Evolutionary conservation across 2,888 invertebrate genomes (phyloP).

Genomic region (Watsonalla cultraria): DNA sequence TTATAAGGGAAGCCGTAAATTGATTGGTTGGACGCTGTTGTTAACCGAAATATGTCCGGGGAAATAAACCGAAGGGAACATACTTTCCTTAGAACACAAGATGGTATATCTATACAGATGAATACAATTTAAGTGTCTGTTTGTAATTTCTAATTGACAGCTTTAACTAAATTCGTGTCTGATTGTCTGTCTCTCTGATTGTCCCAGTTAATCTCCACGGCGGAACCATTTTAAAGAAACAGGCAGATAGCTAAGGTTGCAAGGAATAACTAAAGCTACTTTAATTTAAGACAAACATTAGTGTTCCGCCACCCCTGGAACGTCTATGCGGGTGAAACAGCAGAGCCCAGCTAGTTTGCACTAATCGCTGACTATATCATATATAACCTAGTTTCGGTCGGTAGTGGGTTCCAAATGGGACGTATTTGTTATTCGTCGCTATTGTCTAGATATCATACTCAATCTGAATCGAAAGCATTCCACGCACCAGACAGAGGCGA

Average conservation of each 20-base stretch:
- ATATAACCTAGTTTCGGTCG: conserved; percentile 19
- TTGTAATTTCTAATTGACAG: too few species aligned
- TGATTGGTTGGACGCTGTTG: conserved; percentile 52
- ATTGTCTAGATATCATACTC: conserved; percentile 12
- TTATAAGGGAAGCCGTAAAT: conserved; percentile 63
- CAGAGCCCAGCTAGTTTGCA: too few species aligned
- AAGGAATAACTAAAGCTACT: too few species aligned
- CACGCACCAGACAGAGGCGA: neutral
- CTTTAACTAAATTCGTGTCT: too few species aligned
- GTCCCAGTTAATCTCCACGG: too few species aligned
- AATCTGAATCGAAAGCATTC: conserved; percentile 15
- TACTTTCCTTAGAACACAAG: conserved; percentile 26
- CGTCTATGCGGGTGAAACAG: too few species aligned
- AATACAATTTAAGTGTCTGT: too few species aligned
- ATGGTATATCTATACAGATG: conserved; percentile 20
- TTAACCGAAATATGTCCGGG: conserved; percentile 50
- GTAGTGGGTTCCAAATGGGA: neutral
- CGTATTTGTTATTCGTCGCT: neutral
- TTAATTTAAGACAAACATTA: too few species aligned
- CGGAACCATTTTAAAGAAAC: too few species aligned
- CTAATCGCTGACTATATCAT: conserved; percentile 11
- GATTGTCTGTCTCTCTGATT: too few species aligned
- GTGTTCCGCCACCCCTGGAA: too few species aligned
- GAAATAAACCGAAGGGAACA: conserved; percentile 40
- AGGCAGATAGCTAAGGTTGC: too few species aligned